Conservation (phyloP, 92 coral and sea anemone genomes). For the Muricea muricata region DNA sequence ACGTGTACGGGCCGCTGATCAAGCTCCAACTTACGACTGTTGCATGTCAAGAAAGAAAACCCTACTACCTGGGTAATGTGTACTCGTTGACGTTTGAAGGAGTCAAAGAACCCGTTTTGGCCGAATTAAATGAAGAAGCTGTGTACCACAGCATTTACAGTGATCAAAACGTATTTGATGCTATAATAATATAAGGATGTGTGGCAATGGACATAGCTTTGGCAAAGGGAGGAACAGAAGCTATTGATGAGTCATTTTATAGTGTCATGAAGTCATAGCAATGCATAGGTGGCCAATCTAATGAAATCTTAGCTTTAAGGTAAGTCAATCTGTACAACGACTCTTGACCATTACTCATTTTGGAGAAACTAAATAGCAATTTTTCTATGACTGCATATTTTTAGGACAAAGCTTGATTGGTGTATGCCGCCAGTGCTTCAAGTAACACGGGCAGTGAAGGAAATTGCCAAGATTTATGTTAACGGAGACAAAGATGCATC, state of each 20-base stretch:
- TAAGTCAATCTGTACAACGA: not conserved
- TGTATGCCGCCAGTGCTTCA: not conserved
- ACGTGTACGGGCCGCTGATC: not conserved
- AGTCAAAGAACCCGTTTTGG: not conserved
- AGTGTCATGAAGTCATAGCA: slow-evolving; percentile 2
- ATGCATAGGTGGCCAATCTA: not conserved
- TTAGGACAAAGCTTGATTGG: not conserved
- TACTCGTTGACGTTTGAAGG: not conserved
- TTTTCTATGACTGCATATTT: too few relatives aligned
- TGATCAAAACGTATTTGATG: not conserved
- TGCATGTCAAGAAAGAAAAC: not conserved
- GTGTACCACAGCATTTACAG: not conserved
- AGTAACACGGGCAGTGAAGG: not conserved
- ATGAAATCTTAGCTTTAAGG: not conserved
- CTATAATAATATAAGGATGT: not conserved
- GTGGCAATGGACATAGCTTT: not conserved
- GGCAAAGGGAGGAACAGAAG: not conserved
- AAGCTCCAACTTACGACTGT: not conserved
- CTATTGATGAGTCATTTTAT: not conserved
- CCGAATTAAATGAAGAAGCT: not conserved
- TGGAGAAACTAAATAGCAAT: too few relatives aligned
- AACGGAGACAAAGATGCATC: not conserved
- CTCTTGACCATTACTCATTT: too few relatives aligned
- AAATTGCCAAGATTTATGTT: not conserved
- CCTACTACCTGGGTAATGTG: not conserved